A percentile compares a stretch with the other conserved stretches of the same genome.
Evolutionary conservation across 2,113 vertebrate species (phyloP).

Genomic region (Odontophorus gujanensis): DNA sequence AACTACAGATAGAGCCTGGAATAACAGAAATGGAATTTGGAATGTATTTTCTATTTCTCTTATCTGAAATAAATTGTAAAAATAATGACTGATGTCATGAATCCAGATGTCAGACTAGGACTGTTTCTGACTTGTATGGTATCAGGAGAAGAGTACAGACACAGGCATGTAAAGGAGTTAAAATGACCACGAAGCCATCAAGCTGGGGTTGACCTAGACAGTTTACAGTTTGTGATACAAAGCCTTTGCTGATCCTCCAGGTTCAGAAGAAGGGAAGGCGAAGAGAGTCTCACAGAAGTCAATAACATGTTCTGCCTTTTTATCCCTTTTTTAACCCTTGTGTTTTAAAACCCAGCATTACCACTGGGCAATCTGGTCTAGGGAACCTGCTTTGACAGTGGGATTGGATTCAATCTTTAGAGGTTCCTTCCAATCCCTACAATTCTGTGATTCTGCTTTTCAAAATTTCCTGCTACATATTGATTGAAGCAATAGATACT

Average conservation of each 20-base stretch:
- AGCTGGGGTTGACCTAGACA: neutral
- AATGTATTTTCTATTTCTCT: neutral
- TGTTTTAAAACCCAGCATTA: neutral
- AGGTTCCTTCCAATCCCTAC: too few relatives aligned
- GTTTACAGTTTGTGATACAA: neutral
- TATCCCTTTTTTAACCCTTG: fast-evolving
- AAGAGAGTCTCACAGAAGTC: neutral
- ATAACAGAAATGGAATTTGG: neutral
- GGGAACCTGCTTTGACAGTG: too few relatives aligned
- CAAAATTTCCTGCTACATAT: neutral
- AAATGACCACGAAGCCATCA: neutral
- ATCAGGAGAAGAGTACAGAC: neutral
- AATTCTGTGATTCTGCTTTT: neutral
- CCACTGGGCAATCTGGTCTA: too few relatives aligned
- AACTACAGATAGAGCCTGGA: fast-evolving
- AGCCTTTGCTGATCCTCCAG: neutral
- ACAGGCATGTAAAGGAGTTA: neutral
- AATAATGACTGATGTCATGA: neutral
- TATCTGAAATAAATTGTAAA: neutral
- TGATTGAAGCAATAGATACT: neutral
- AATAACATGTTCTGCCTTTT: fast-evolving
- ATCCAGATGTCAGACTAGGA: neutral
- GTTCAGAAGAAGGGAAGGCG: neutral
- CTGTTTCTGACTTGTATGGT: neutral
- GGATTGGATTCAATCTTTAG: too few relatives aligned